Conservation (phyloP, 1,140 invertebrate genomes). For the Drepana arcuata region DNA sequence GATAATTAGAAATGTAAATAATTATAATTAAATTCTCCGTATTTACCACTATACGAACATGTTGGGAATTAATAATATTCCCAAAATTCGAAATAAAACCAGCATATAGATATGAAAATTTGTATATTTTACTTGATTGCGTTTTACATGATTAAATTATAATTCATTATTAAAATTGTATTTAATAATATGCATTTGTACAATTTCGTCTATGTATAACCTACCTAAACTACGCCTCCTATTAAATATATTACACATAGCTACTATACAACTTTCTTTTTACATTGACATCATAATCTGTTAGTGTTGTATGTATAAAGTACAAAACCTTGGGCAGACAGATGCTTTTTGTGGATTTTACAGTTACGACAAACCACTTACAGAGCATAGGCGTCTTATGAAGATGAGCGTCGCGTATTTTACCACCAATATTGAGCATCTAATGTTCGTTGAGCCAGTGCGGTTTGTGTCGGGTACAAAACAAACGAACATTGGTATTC, state of each 20-base stretch:
- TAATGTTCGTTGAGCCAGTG: too few species aligned
- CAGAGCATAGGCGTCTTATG: too few species aligned
- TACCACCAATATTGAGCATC: too few species aligned
- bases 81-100: conserved; percentile 26
- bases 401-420: too few species aligned
- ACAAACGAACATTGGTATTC: too few species aligned
- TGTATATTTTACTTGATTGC: conserved; percentile 68
- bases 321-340: not conserved
- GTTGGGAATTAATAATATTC: not conserved
- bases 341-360: too few species aligned
- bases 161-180: conserved; percentile 63
- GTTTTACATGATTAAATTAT: conserved; percentile 70
- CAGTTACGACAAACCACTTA: too few species aligned
- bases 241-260: conserved; percentile 61
- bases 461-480: too few species aligned
- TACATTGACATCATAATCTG: conserved; percentile 48
- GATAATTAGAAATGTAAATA: too few species aligned
- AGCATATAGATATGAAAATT: conserved; percentile 59
- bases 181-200: conserved; percentile 63
- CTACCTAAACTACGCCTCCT: conserved; percentile 60
- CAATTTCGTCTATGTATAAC: conserved; percentile 68
- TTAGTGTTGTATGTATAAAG: not conserved
- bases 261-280: conserved; percentile 68
- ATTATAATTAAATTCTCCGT: too few species aligned
- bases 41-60: too few species aligned